These are phyloP conservation scores for Ecdyonurus torrentis DNA, from an alignment of 2,888 invertebrate species.

Conservation along the genomic window DNA sequence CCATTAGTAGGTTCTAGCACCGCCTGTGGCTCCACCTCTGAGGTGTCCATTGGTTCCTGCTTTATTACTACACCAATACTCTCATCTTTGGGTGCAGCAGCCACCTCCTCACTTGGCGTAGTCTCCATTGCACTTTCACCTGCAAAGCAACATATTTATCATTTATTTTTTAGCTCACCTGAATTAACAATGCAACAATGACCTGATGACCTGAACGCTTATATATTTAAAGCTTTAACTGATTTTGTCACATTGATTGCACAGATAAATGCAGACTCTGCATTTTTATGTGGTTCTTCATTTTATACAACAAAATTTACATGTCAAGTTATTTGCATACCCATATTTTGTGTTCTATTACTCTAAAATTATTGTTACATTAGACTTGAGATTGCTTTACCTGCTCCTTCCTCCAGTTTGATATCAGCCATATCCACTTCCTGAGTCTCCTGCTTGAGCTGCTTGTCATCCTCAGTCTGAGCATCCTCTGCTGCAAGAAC, in stretches of 20 bases:
- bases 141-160: too few species aligned
- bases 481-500: conserved; percentile 49
- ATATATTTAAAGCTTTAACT: too few species aligned
- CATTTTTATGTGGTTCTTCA: too few species aligned
- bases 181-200: too few species aligned
- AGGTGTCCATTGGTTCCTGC: conserved; percentile 31
- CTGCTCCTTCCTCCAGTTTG: conserved; percentile 21
- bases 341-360: conserved; percentile 26
- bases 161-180: too few species aligned
- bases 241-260: too few species aligned
- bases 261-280: too few species aligned
- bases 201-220: too few species aligned
- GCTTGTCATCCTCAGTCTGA: conserved; percentile 46
- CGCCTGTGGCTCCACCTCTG: conserved; percentile 24
- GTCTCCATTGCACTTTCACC: too few species aligned
- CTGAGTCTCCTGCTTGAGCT: conserved; percentile 36
- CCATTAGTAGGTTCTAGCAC: too few species aligned
- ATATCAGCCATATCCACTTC: conserved; percentile 22
- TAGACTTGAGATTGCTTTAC: conserved; percentile 8
- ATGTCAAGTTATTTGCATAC: conserved; percentile 19
- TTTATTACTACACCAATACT: background rate
- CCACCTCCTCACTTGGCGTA: too few species aligned
- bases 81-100: background rate
- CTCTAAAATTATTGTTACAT: conserved; percentile 12
- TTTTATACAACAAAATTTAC: too few species aligned